Base-by-base conservation (phyloP, 2,797 vertebrate genomes). In the Coilia nasus region DNA sequence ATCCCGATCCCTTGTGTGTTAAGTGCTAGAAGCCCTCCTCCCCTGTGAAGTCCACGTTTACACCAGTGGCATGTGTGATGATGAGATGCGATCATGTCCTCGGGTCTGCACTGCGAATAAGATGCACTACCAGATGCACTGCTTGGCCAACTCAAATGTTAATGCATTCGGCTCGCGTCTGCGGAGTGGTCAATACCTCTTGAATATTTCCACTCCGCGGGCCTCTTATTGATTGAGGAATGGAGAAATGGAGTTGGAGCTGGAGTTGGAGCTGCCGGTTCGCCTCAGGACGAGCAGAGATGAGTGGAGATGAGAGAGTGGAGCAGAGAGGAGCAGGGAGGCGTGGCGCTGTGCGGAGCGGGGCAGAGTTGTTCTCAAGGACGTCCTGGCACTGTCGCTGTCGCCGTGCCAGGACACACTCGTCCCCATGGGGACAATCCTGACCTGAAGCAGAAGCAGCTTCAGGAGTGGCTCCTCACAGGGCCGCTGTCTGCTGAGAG, bases 191-290 rank as follows among this genome's bases (percentile, higher is more conserved):
- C 64, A 71, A 71, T 71, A 71, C 7, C 10, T 5, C 25, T 17
- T 31, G 64, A 71, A 71, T 71, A 71, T 71, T 71, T 71, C 64
- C 64, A 71, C 64, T 71, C 25, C 23, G 64, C 28, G 25, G 28
- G 25, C 28, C 28, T 35, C 3, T 35, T 71, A 71, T 71, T 71
- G 64, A 71, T 25, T 71, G 60, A 17, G 12, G 11, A 71, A 35
- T 28, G 64, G 25, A 17, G 12, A 2, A 35, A 71, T 64, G 60
- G 60, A 64, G 60, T 64, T 64, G 60, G 25, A 64, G 60, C n/a
- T 25, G n/a, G 60, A 25, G 60, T 64, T 7, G 7, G 10, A 60
- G 59, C 59, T 23, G n/a, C 19, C 59, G 6, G 59, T 9, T 15
- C 15, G 19, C 59, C 59, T 23, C n/a, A n/a, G n/a, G n/a, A n/a